Conservation (phyloP, 2,113 vertebrate species). For the Otus sunia region DNA sequence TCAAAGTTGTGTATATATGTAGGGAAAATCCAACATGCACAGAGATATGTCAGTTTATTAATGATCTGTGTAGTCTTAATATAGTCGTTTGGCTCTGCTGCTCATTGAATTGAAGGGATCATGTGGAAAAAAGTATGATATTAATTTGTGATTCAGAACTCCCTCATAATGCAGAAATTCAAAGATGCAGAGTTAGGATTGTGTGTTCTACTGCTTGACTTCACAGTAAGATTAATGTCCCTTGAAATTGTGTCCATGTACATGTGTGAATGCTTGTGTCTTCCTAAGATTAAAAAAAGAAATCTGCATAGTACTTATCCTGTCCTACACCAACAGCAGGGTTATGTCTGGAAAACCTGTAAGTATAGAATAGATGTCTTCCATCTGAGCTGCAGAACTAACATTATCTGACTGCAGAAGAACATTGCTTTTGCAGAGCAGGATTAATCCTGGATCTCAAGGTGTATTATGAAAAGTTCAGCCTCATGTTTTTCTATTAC, state of each 20-base stretch:
- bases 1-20: neutral
- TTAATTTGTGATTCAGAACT: neutral
- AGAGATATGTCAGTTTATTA: neutral
- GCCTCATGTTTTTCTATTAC: neutral
- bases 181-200: neutral
- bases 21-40: neutral
- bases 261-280: neutral
- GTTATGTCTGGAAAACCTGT: neutral
- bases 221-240: neutral
- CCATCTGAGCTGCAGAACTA: neutral
- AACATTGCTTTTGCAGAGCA: neutral
- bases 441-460: neutral
- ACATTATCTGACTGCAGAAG: neutral
- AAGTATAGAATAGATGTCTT: neutral
- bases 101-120: neutral
- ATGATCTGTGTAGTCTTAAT: neutral
- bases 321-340: neutral
- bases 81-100: neutral
- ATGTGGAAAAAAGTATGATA: neutral
- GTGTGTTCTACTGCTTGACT: neutral
- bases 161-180: neutral
- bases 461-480: neutral
- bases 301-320: neutral
- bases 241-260: neutral
- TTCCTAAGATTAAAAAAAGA: neutral